phyloP scores from a whole-genome alignment of 2,113 vertebrate genomes.

The Ochotona princeps region DNA sequence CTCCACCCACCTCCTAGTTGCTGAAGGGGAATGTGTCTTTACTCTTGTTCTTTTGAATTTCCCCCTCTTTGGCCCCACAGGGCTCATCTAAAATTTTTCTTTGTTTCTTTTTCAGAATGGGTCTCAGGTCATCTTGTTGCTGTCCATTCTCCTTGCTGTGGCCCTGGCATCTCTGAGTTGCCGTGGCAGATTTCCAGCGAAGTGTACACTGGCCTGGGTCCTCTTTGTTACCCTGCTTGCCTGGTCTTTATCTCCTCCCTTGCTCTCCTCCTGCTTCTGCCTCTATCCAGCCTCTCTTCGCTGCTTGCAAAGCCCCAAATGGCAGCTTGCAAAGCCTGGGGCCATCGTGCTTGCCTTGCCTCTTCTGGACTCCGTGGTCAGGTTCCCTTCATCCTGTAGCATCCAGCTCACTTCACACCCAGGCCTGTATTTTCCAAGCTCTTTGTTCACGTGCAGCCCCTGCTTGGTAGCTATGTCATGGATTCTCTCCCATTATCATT shows the following conservation, averaged over 20 bases:
- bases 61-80: not conserved
- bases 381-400: not conserved
- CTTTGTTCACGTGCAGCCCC: not conserved
- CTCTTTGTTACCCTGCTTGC: no score
- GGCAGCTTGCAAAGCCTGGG: no score
- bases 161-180: not conserved
- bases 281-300: not conserved
- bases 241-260: not conserved
- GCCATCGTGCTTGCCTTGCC: not conserved
- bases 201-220: no score
- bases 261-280: not conserved
- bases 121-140: not conserved
- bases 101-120: not conserved
- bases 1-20: not conserved
- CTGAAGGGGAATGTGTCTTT: not conserved
- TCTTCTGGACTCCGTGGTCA: not conserved
- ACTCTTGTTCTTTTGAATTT: not conserved
- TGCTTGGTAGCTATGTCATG: not conserved
- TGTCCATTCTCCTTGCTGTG: not conserved
- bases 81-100: not conserved
- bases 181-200: no score
- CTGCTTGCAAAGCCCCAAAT: not conserved
- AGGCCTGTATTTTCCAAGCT: not conserved
- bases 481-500: no score
- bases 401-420: not conserved